These are phyloP conservation scores for Leptinotarsa lineolata DNA, from an alignment of 1,140 invertebrate species.

Conservation along the genomic window DNA sequence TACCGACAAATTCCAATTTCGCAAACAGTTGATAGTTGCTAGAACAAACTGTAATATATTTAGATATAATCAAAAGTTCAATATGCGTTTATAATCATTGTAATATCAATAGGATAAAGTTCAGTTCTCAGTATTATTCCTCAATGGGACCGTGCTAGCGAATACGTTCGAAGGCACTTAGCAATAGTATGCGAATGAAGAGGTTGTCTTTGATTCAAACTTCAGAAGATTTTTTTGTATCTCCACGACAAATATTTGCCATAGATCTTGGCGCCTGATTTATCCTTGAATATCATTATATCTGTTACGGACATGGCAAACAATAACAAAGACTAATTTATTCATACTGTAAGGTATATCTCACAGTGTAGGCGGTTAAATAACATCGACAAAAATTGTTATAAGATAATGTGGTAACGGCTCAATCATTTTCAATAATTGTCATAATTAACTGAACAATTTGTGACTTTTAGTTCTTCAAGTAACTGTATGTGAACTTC, in stretches of 20 bases:
- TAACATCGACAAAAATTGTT: not conserved
- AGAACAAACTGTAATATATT: no score
- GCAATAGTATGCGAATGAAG: not conserved
- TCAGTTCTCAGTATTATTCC: not conserved
- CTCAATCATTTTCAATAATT: constrained; percentile 6
- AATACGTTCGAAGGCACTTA: not conserved
- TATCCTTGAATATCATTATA: constrained; percentile 21
- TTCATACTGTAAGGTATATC: constrained; percentile 1
- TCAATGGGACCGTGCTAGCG: not conserved
- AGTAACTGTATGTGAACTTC: no score
- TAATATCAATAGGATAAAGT: no score
- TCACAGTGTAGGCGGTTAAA: not conserved
- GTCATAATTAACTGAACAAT: not conserved
- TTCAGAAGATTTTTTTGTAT: constrained; percentile 17
- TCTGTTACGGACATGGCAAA: constrained; percentile 3
- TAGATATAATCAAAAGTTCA: no score
- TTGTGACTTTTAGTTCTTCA: no score
- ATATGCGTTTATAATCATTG: no score
- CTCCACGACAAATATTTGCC: constrained; percentile 10
- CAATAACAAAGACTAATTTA: constrained; percentile 20
- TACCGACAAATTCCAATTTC: no score
- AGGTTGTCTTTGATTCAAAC: not conserved
- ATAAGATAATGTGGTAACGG: not conserved
- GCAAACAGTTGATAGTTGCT: no score
- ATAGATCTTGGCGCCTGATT: constrained; percentile 18